These are phyloP conservation scores for Ibidorhyncha struthersii DNA, from an alignment of 2,113 vertebrate genomes.

Conservation along the genomic window DNA sequence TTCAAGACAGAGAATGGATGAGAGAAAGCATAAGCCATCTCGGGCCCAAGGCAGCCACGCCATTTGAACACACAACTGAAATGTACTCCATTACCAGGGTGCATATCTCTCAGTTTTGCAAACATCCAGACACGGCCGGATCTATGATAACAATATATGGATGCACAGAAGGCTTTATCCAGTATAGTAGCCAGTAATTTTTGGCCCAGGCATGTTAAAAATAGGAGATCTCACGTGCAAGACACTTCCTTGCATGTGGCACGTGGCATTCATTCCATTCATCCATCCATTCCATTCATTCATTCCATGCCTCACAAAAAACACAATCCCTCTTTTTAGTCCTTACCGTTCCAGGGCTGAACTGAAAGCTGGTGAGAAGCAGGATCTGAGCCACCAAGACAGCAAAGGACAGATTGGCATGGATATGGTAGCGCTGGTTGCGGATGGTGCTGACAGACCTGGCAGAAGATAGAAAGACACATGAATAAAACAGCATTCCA, in stretches of 20 bases:
- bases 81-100: too few relatives aligned
- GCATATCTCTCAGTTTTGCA: neutral
- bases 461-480: neutral
- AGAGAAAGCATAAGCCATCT: neutral
- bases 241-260: neutral
- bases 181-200: neutral
- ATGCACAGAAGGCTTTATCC: neutral
- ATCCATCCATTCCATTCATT: neutral
- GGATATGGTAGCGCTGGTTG: conserved; percentile 96
- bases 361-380: conserved; percentile 89
- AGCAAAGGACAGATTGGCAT: conserved; percentile 91
- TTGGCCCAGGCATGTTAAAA: neutral
- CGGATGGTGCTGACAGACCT: conserved; percentile 93
- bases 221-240: rapidly evolving
- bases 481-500: neutral
- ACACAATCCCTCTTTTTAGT: too few relatives aligned
- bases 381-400: conserved; percentile 92
- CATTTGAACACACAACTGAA: neutral
- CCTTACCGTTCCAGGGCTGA: conserved; percentile 84
- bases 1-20: neutral
- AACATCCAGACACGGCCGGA: neutral
- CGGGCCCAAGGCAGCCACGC: neutral
- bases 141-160: neutral
- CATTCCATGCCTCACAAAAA: neutral
- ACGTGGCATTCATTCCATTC: neutral